phyloP scores from a whole-genome alignment of 2,797 vertebrate genomes.

The Peromyscus nudipes region DNA sequence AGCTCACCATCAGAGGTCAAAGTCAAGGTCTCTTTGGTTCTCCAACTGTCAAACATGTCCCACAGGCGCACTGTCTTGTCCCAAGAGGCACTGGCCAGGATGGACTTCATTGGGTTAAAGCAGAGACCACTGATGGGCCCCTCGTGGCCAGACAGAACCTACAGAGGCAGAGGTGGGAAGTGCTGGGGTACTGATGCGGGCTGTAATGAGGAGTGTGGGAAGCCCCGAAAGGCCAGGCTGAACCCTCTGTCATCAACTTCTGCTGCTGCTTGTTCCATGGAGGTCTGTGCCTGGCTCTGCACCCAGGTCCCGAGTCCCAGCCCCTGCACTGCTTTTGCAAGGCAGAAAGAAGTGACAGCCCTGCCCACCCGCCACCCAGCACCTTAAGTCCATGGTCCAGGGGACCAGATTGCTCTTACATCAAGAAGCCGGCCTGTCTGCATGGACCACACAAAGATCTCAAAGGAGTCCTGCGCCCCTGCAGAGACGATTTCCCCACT shows the following conservation, averaged over 20 bases:
- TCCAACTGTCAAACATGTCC: constrained; percentile 99
- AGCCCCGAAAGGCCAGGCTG: not conserved
- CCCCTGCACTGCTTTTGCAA: too few relatives aligned
- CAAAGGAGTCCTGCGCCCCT: constrained; percentile 97
- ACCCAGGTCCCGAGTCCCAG: not conserved
- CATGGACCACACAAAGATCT: constrained; percentile 98
- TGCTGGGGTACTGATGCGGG: not conserved
- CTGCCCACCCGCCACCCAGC: not conserved
- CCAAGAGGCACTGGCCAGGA: constrained; percentile 97
- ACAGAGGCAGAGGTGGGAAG: not conserved
- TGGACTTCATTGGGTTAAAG: constrained; percentile 94
- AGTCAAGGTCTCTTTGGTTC: constrained; percentile 94
- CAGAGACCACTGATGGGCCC: constrained; percentile 95
- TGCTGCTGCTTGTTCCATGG: too few relatives aligned
- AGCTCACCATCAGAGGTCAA: constrained; percentile 93
- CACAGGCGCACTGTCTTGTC: constrained; percentile 95
- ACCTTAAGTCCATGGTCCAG: not conserved
- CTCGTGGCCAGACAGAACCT: constrained; percentile 96
- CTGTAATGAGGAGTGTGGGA: not conserved
- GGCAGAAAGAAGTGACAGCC: not conserved
- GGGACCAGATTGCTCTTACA: constrained; percentile 84
- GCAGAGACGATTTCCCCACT: constrained; percentile 97
- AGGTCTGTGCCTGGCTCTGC: not conserved
- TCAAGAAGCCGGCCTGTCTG: constrained; percentile 97
- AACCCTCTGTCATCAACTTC: not conserved